phyloP scores from a whole-genome alignment of 1,140 invertebrate genomes.

The Drosophila burlai region DNA sequence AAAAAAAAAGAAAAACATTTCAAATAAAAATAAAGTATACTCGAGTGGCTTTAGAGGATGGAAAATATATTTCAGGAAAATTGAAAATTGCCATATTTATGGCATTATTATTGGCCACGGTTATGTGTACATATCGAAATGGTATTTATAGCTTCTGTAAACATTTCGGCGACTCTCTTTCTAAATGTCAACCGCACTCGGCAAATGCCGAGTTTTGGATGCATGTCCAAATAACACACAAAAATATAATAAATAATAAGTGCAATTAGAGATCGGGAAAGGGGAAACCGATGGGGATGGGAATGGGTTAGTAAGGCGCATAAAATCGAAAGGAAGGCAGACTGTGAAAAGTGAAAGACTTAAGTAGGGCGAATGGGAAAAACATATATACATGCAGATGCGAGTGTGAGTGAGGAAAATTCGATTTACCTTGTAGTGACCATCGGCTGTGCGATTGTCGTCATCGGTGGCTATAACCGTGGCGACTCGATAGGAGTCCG shows the following conservation, averaged over 20 bases:
- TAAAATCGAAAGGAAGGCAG: slow-evolving; percentile 15
- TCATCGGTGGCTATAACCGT: slow-evolving; percentile 94
- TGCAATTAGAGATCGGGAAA: slow-evolving; percentile 33
- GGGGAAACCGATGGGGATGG: slow-evolving; percentile 29
- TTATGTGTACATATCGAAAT: slow-evolving; percentile 25
- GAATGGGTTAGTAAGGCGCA: slow-evolving; percentile 35
- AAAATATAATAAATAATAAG: slow-evolving; percentile 58
- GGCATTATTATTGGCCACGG: slow-evolving; percentile 52
- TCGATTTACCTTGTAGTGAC: slow-evolving; percentile 93
- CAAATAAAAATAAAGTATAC: background rate
- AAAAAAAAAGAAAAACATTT: background rate
- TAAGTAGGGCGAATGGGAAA: slow-evolving; percentile 36
- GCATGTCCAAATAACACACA: slow-evolving; percentile 59
- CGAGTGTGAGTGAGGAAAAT: slow-evolving; percentile 42
- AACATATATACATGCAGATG: slow-evolving; percentile 5
- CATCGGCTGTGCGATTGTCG: slow-evolving; percentile 97
- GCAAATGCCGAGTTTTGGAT: slow-evolving; percentile 62
- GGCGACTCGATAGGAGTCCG: slow-evolving; percentile 97
- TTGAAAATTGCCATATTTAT: slow-evolving; percentile 40
- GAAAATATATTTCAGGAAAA: background rate
- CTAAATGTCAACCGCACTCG: slow-evolving; percentile 61
- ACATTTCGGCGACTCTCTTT: slow-evolving; percentile 49
- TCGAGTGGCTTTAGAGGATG: background rate
- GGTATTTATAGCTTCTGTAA: slow-evolving; percentile 62
- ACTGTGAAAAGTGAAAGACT: slow-evolving; percentile 43